Percentiles rank a stretch among this genome's conserved stretches.
These are phyloP conservation scores for Drosophila subpulchrella DNA, from an alignment of 1,140 invertebrate genomes.

Conservation along the genomic window DNA sequence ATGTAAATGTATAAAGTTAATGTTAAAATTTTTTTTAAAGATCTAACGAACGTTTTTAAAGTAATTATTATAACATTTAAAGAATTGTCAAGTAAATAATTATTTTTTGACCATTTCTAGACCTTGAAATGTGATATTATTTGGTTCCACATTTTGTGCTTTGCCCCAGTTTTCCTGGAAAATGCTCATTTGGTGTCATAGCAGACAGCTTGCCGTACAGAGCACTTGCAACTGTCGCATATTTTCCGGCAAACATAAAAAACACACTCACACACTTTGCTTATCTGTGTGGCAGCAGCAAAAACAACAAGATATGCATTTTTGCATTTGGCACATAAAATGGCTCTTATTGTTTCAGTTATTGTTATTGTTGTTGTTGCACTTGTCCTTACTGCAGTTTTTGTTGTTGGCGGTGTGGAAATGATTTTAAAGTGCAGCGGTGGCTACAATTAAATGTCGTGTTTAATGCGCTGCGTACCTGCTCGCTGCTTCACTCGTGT, in stretches of 20 bases:
- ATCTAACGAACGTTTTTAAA: no score
- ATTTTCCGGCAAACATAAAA: conserved; percentile 28
- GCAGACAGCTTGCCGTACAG: conserved; percentile 4
- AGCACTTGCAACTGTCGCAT: conserved; percentile 27
- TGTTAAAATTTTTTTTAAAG: no score
- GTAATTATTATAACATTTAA: no score
- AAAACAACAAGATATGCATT: not conserved
- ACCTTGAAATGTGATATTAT: no score
- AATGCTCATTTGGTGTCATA: conserved; percentile 6
- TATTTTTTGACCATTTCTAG: not conserved
- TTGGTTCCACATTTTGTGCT: no score
- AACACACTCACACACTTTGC: conserved; percentile 20
- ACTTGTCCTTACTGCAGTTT: conserved; percentile 12
- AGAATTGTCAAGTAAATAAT: no score
- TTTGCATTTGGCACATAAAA: conserved; percentile 70
- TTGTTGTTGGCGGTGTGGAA: conserved; percentile 53
- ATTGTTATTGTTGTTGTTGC: conserved; percentile 40
- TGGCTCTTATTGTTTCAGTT: conserved; percentile 39
- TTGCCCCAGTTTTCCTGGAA: not conserved
- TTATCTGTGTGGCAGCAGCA: conserved; percentile 46
- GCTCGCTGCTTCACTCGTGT: conserved; percentile 42
- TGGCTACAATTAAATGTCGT: conserved; percentile 76
- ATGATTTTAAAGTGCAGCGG: conserved; percentile 73
- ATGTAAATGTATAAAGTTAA: no score
- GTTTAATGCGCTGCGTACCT: conserved; percentile 74